These are phyloP conservation scores for Hermetia illucens DNA, from an alignment of 1,140 invertebrate genomes.

Conservation along the genomic window DNA sequence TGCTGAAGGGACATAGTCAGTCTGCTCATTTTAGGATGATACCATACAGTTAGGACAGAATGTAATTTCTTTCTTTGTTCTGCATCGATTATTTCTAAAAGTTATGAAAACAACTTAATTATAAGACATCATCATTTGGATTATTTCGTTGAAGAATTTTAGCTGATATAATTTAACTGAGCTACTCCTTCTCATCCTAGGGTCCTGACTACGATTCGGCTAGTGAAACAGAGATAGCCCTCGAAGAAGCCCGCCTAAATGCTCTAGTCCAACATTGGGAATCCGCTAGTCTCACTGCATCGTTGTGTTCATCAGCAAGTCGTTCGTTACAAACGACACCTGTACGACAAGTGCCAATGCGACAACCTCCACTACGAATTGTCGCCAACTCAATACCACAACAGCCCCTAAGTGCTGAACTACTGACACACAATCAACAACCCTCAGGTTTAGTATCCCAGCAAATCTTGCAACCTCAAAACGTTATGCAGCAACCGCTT, in stretches of 20 bases:
- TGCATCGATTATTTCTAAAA: too few species aligned
- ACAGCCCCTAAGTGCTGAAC: slow-evolving; percentile 16
- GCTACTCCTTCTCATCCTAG: slow-evolving; percentile 28
- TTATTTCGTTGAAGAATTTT: too few species aligned
- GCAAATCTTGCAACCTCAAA: slow-evolving; percentile 9
- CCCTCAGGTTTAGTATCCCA: slow-evolving; percentile 3
- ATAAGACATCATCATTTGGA: too few species aligned
- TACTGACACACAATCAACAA: slow-evolving; percentile 18
- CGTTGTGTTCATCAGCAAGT: slow-evolving; percentile 30
- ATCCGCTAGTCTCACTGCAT: slow-evolving; percentile 38
- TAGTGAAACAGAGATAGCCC: slow-evolving; percentile 43
- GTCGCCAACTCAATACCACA: slow-evolving; percentile 4
- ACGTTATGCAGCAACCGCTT: slow-evolving; percentile 14
- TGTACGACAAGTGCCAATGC: slow-evolving; percentile 21
- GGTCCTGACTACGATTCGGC: slow-evolving; percentile 58
- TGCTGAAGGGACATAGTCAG: too few species aligned
- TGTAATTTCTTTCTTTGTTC: too few species aligned
- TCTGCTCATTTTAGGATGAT: too few species aligned
- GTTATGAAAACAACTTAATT: too few species aligned
- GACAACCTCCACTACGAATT: slow-evolving; percentile 7
- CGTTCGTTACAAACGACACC: slow-evolving; percentile 29
- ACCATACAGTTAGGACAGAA: too few species aligned
- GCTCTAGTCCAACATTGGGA: slow-evolving; percentile 45
- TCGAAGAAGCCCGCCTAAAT: slow-evolving; percentile 40
- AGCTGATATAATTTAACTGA: too few species aligned